These are phyloP conservation scores for Fringilla coelebs DNA, from an alignment of 2,797 vertebrate genomes.

Conservation along the genomic window DNA sequence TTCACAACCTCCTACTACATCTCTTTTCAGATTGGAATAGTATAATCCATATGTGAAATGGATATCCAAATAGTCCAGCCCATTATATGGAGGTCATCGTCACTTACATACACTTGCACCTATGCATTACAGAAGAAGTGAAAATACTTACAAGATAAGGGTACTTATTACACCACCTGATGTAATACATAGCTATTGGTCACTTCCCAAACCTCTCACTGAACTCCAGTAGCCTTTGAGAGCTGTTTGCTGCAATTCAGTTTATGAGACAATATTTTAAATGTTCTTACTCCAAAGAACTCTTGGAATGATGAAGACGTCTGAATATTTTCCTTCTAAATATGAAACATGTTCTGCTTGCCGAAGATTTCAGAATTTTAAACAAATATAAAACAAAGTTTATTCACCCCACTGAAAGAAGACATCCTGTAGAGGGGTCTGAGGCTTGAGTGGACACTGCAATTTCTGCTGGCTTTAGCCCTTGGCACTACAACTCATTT, in stretches of 20 bases:
- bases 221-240: conserved; percentile 58
- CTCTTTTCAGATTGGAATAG: not conserved
- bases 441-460: not conserved
- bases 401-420: not conserved
- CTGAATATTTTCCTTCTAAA: not conserved
- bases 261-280: conserved; percentile 19
- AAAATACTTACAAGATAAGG: conserved; percentile 14
- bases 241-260: conserved; percentile 12
- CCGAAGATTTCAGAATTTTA: conserved; percentile 18
- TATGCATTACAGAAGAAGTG: not conserved
- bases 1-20: not conserved
- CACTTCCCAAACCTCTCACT: conserved; percentile 43
- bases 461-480: not conserved
- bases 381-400: not conserved
- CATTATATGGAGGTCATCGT: not conserved
- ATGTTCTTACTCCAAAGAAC: not conserved
- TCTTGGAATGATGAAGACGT: not conserved
- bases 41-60: not conserved
- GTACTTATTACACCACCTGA: conserved; percentile 13
- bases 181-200: conserved; percentile 8
- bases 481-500: not conserved
- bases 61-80: not conserved
- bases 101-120: not conserved
- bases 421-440: not conserved
- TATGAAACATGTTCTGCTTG: not conserved